phyloP scores from a whole-genome alignment of 2,888 invertebrate species.

The Cantharis rufa region DNA sequence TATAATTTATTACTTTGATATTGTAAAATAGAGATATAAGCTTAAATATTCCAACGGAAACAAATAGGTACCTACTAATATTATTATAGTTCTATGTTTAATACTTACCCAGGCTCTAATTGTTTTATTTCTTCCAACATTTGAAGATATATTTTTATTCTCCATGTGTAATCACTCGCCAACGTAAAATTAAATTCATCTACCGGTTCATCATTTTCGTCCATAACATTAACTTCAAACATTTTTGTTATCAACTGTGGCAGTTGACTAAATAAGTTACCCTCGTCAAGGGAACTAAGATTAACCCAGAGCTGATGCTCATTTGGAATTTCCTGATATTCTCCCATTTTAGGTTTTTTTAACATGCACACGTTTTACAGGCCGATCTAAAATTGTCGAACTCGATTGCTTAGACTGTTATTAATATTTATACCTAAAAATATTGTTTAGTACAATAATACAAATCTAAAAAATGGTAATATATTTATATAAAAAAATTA shows the following conservation, averaged over 20 bases:
- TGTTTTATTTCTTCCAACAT: constrained; percentile 69
- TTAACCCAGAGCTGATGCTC: constrained; percentile 60
- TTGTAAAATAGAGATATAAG: background rate
- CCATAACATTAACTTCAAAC: constrained; percentile 55
- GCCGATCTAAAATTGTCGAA: constrained; percentile 13
- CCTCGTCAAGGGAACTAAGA: constrained; percentile 61
- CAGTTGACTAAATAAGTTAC: constrained; percentile 68
- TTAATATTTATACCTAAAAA: background rate
- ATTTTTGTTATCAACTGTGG: constrained; percentile 68
- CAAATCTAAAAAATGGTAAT: background rate
- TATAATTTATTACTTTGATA: background rate
- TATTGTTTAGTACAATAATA: background rate
- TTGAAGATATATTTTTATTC: constrained; percentile 69
- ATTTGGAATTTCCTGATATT: constrained; percentile 31
- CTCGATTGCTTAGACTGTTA: background rate
- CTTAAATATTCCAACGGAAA: no score
- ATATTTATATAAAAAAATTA: no score
- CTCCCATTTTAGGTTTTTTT: constrained; percentile 32
- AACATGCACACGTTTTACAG: constrained; percentile 12
- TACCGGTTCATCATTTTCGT: constrained; percentile 33
- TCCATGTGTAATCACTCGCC: constrained; percentile 72
- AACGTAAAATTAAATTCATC: constrained; percentile 59
- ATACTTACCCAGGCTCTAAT: constrained; percentile 47
- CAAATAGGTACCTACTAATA: no score
- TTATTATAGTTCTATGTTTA: background rate